Conservation (phyloP, 2,797 vertebrate genomes). For the Cheirogaleus major region DNA sequence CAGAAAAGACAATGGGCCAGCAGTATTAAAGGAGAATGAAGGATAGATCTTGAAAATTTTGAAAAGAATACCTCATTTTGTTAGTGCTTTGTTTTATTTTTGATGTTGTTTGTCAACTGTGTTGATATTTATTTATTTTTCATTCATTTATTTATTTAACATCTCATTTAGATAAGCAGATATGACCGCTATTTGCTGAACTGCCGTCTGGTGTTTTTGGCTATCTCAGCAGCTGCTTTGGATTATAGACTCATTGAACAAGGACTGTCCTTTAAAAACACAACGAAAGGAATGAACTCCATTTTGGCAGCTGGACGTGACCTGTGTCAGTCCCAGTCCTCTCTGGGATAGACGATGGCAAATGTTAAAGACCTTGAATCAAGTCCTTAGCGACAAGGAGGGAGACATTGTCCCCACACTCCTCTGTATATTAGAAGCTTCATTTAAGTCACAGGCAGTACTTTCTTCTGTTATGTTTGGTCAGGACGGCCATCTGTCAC, state of each 20-base stretch:
- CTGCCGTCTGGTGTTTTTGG: neutral
- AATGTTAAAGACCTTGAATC: neutral
- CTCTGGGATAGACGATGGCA: neutral
- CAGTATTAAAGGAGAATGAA: neutral
- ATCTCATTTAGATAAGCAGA: neutral
- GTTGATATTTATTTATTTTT: neutral
- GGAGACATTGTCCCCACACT: neutral
- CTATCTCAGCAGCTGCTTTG: neutral
- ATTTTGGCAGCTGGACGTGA: neutral
- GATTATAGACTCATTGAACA: neutral
- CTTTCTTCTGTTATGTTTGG: conserved; percentile 10
- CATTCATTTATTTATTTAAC: conserved; percentile 19
- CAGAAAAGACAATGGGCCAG: conserved; percentile 31
- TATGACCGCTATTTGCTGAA: neutral
- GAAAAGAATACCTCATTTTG: neutral
- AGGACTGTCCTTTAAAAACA: conserved; percentile 1
- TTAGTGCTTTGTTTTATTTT: neutral
- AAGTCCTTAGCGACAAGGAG: neutral
- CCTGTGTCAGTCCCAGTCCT: neutral
- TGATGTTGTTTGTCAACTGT: neutral
- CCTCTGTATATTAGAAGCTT: neutral
- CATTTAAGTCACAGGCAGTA: neutral
- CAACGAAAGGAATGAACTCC: neutral
- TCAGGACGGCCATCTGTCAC: conserved; percentile 61
- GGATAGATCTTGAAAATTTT: neutral